These are phyloP conservation scores for Leiothrix lutea DNA, from an alignment of 2,113 vertebrate genomes.

Conservation along the genomic window DNA sequence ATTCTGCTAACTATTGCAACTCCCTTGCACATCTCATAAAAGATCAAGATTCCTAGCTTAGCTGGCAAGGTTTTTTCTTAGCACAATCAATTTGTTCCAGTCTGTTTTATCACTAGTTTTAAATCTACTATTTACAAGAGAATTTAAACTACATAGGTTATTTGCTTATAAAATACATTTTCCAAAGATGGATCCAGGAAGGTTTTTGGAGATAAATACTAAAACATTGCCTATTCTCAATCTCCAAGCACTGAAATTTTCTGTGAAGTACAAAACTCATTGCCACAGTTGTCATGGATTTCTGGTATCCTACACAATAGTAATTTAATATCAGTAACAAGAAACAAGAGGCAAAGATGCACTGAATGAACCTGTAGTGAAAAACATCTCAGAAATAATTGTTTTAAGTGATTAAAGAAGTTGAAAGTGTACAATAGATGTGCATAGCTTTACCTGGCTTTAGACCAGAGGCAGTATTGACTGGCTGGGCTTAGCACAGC, in stretches of 20 bases:
- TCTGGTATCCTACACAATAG: background rate
- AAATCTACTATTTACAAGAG: background rate
- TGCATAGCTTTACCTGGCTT: background rate
- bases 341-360: background rate
- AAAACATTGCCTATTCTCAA: background rate
- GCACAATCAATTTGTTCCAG: background rate
- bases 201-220: background rate
- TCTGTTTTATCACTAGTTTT: background rate
- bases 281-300: background rate
- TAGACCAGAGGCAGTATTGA: background rate
- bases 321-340: background rate
- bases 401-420: background rate
- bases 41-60: background rate
- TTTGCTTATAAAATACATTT: background rate
- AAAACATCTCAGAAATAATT: background rate
- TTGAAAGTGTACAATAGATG: background rate
- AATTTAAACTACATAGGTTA: background rate
- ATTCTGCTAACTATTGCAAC: background rate
- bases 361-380: background rate
- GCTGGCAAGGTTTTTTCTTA: background rate
- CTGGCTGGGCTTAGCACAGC: background rate
- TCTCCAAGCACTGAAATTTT: background rate
- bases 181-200: background rate
- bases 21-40: background rate
- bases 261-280: background rate